Evolutionary conservation across 2,797 vertebrate species (phyloP).

Genomic region (Cuniculus paca): DNA sequence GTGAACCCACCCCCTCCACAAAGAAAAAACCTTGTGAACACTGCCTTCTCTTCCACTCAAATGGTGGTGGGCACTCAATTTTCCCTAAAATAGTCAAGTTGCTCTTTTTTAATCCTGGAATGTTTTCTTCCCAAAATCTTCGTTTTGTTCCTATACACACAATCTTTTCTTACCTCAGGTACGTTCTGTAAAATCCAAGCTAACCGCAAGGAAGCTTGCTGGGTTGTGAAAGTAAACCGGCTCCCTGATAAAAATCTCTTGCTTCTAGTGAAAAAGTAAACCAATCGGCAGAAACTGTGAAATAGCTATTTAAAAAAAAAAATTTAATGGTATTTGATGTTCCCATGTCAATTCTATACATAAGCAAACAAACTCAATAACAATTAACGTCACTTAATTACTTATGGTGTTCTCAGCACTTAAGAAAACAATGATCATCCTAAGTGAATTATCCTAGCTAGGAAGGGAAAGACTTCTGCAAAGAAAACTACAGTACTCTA

Average conservation of each 20-base stretch:
- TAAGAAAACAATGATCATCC: background rate
- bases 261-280: constrained; percentile 93
- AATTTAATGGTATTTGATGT: background rate
- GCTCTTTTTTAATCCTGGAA: background rate
- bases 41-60: background rate
- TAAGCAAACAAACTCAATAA: constrained; percentile 3
- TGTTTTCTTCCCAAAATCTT: background rate
- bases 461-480: background rate
- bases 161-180: constrained; percentile 89
- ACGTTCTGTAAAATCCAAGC: constrained; percentile 94
- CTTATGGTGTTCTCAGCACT: background rate
- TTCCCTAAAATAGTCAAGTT: background rate
- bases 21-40: background rate
- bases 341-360: background rate
- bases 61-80: background rate
- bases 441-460: background rate
- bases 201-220: constrained; percentile 94
- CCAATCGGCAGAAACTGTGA: constrained; percentile 90
- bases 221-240: constrained; percentile 93
- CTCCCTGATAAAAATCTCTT: constrained; percentile 92
- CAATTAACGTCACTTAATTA: background rate
- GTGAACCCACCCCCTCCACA: background rate
- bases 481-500: background rate
- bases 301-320: constrained; percentile 89
- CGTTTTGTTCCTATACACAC: background rate